Evolutionary conservation across 1,140 invertebrate species (phyloP).

Genomic region (Meloidogyne floridensis): DNA sequence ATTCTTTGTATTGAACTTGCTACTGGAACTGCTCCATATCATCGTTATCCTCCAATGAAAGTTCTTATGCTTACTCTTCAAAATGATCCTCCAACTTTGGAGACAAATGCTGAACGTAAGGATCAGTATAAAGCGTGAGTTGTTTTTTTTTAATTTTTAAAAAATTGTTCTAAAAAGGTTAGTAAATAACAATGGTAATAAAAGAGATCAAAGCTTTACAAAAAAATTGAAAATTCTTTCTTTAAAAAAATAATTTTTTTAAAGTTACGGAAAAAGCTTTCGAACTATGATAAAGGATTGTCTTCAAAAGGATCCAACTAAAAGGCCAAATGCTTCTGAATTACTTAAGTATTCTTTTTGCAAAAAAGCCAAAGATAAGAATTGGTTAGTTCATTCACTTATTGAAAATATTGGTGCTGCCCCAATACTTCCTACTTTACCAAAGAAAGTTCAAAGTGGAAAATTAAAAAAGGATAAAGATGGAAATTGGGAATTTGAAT

Average conservation of each 20-base stretch:
- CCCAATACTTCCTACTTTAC: slow-evolving; percentile 40
- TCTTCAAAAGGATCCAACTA: slow-evolving; percentile 86
- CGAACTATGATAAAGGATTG: slow-evolving; percentile 89
- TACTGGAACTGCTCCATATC: slow-evolving; percentile 95
- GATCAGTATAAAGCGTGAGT: slow-evolving; percentile 83
- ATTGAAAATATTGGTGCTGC: slow-evolving; percentile 69
- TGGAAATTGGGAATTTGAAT: slow-evolving; percentile 66
- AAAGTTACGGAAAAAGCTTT: slow-evolving; percentile 87
- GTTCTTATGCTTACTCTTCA: slow-evolving; percentile 93
- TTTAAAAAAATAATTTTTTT: slow-evolving; percentile 63
- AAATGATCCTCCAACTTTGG: slow-evolving; percentile 94
- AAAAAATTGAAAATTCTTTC: too few relatives aligned
- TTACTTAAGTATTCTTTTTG: slow-evolving; percentile 97
- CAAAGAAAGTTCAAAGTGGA: slow-evolving; percentile 64
- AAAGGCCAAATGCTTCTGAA: slow-evolving; percentile 93
- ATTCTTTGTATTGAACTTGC: slow-evolving; percentile 99
- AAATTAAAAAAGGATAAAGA: slow-evolving; percentile 65
- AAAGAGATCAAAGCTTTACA: too few relatives aligned
- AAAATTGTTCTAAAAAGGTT: too few relatives aligned
- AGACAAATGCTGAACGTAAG: slow-evolving; percentile 90
- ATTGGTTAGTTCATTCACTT: slow-evolving; percentile 71
- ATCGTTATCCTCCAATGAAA: slow-evolving; percentile 95
- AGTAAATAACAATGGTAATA: too few relatives aligned
- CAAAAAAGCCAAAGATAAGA: slow-evolving; percentile 96
- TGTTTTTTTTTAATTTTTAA: not conserved